Base-by-base conservation (phyloP, 2,888 invertebrate genomes). In the Cabera pusaria region DNA sequence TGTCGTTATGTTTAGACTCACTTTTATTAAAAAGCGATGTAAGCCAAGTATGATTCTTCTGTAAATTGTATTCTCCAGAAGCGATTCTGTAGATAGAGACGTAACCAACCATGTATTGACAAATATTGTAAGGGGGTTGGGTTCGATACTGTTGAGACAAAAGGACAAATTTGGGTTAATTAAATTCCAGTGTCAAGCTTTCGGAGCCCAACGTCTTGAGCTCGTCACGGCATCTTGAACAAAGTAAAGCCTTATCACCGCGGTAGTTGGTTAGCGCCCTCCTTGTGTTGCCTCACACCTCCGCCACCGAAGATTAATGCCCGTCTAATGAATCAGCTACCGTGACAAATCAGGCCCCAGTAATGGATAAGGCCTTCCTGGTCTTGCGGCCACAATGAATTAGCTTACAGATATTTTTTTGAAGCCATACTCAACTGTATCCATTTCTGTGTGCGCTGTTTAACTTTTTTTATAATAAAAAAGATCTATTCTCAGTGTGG, bases 271-370 rank as follows among this genome's bases (percentile, higher is more conserved):
- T 52, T 61, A 63, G 54, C 58, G 44, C 43, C 42, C 41, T 49
- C 40, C 49, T 44, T 49, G 44, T 49, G 48, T 44, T 49, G 32
- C 49, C 56, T 65, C 59, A 49, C 62, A 62, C 68, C 72, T 68
- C 65, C 19, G 33, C 34, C 61, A 38, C 55, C 52, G 56, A 79
- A 82, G 82, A 82, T 81, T 81, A 80, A 81, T 80, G 76, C 61
- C 52, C 60, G 59, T 66, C 74, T 82, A 84, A 82, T 84, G 80
- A 84, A 82, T 84, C 81, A 81, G 79, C 79, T 72, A 68, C 72
- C 72, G 72, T 82, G 82, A 82, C 81, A 82, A 83, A 83, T 84
- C 81, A 80, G 75, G 63, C 67, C 62, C 56, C 68, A 51, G 73
- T 77, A 81, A 82, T 80, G 78, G 81, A 77, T 77, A 78, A 73